A percentile compares a stretch with the other conserved stretches of the same genome.
Conservation (phyloP, 2,888 invertebrate species). For the Lasioglossum villosulum region DNA sequence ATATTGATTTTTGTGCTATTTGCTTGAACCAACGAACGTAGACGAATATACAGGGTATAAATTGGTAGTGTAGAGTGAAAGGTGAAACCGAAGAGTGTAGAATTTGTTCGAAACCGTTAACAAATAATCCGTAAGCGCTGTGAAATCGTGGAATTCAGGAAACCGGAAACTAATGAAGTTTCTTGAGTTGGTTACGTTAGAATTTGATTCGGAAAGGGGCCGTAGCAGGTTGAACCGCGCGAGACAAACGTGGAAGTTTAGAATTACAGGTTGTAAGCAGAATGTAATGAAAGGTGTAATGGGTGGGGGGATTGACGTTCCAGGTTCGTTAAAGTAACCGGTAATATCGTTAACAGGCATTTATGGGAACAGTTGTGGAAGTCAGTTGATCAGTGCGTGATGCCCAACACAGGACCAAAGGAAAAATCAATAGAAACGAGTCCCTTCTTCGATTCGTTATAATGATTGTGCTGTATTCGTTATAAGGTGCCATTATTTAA, state of each 20-base stretch:
- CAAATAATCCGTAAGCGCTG: not conserved
- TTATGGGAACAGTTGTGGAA: constrained; percentile 4
- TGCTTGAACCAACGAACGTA: no score
- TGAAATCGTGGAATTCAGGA: not conserved
- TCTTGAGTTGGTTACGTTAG: not conserved
- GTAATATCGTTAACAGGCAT: constrained; percentile 12
- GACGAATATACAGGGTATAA: not conserved
- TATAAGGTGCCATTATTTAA: not conserved
- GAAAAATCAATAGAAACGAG: no score
- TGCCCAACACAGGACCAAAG: not conserved
- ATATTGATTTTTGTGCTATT: no score
- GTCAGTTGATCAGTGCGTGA: not conserved
- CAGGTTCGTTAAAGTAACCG: constrained; percentile 25
- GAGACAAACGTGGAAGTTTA: constrained; percentile 7
- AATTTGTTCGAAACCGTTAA: not conserved
- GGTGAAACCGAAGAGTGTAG: not conserved
- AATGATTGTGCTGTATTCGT: no score
- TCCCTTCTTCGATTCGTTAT: no score
- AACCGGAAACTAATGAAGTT: not conserved
- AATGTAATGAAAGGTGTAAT: constrained; percentile 15
- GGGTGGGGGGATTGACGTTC: not conserved
- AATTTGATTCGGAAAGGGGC: not conserved
- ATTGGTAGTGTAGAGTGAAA: not conserved
- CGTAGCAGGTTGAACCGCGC: not conserved
- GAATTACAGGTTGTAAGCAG: constrained; percentile 14